A percentile compares a stretch with the other conserved stretches of the same genome.
Conservation (phyloP, 2,888 invertebrate genomes). For the Temnothorax rugatulus region DNA sequence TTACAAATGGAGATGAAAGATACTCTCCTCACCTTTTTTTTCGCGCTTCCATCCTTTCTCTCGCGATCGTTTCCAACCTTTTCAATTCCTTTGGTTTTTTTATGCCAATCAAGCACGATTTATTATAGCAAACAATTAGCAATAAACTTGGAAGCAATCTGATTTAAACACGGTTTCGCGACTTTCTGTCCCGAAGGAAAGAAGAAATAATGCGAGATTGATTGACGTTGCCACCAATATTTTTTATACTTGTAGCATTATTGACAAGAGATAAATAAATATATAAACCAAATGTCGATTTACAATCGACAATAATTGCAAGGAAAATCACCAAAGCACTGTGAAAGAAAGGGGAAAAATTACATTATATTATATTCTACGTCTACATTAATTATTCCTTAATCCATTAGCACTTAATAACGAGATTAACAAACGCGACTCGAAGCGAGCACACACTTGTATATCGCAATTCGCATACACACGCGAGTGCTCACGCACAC, state of each 20-base stretch:
- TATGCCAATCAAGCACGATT: background rate
- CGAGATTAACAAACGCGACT: background rate
- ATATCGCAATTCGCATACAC: background rate
- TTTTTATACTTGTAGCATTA: background rate
- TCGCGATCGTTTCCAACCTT: background rate
- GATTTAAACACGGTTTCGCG: background rate
- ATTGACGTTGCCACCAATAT: background rate
- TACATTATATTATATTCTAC: background rate
- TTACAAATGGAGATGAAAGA: too few species aligned
- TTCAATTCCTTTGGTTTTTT: background rate
- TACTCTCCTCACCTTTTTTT: background rate
- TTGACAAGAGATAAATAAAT: background rate
- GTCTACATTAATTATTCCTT: background rate
- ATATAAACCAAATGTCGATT: background rate
- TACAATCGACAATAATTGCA: background rate
- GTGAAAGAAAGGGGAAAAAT: background rate
- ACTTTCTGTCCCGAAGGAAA: background rate
- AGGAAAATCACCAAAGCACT: background rate
- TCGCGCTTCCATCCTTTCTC: background rate
- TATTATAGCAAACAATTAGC: background rate
- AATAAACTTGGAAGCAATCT: too few species aligned
- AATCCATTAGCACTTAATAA: slow-evolving; percentile 1
- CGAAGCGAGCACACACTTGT: background rate
- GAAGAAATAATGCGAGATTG: background rate
- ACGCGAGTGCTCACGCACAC: background rate